Percentiles rank a stretch among this genome's conserved stretches.
Conservation (phyloP, 2,797 vertebrate species). For the Oryzias sinensis region DNA sequence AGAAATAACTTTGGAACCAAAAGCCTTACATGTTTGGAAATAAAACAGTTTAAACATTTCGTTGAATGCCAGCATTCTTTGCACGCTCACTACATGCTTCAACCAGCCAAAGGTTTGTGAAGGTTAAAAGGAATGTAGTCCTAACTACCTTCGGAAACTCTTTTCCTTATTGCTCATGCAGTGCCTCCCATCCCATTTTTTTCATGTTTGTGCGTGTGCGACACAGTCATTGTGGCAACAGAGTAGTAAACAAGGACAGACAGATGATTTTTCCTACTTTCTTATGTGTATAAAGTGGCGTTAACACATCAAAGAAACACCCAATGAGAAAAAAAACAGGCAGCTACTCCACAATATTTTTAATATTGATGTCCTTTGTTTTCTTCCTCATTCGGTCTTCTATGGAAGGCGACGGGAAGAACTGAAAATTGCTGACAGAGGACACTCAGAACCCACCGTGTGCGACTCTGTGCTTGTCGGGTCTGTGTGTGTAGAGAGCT, state of each 20-base stretch:
- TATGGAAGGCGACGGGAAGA: conserved; percentile 43
- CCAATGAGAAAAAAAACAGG: not conserved
- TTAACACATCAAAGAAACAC: not conserved
- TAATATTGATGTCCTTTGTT: conserved; percentile 15
- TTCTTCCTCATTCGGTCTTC: conserved; percentile 23
- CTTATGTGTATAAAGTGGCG: not conserved
- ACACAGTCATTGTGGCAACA: no score
- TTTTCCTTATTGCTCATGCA: not conserved
- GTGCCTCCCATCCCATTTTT: not conserved
- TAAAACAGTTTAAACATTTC: no score
- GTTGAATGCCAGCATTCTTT: no score
- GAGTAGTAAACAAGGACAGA: no score
- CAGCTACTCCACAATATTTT: not conserved
- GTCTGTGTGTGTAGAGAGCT: conserved; percentile 3
- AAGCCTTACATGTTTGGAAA: no score
- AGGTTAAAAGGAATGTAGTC: not conserved
- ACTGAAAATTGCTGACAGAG: conserved; percentile 47
- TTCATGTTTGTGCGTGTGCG: not conserved
- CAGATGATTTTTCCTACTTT: no score
- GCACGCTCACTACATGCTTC: not conserved
- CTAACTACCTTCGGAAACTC: not conserved
- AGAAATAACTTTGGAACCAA: no score
- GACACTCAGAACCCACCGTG: conserved; percentile 6
- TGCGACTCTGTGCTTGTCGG: not conserved
- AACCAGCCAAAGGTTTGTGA: not conserved